Base-by-base conservation (phyloP, 2,797 vertebrate species). In the Geotrypetes seraphini region DNA sequence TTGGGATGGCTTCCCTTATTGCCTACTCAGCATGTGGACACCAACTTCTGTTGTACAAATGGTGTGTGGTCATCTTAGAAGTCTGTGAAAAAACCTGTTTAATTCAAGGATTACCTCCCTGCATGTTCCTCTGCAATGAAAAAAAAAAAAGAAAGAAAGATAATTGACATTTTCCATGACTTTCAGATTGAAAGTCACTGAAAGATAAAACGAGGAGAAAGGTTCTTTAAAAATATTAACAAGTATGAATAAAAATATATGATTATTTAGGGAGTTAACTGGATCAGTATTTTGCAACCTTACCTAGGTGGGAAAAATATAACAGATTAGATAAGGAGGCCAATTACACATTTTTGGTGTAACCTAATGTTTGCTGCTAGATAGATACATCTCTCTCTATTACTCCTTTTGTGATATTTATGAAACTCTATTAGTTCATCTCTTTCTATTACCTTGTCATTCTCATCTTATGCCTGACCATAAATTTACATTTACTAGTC, bases 51-150 rank as follows among this genome's bases (percentile, higher is more conserved):
- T 86, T 86, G 86, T 86, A 82, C 85, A 83, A 79, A 88, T 87
- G 85, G 85, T 87, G 88, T 86, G 91, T 89, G 91, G 91, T 92
- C 92, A 94, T 91, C 90, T 87, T 80, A 63, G 81, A 86, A 83
- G 79, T 79, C 89, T 68, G 69, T 60, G 71, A 37, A 63, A 76
- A 90, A 89, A 87, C 77, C 87, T 91, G 86, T 91, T 96, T 92
- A 97, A 98, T 97, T 97, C 92, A 96, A 87, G 91, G 96, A 97
- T 97, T 97, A 96, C 91, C 90, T 91, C 88, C 87, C 86, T 90
- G 90, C 84, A 81, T 89, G 90, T 87, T 90, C 92, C 87, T 86
- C 79, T 75, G 78, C 80, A 85, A 82, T 75, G 77, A 85, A 84
- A 92, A 92, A 33, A 21, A n/a, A n/a, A n/a, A n/a, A n/a, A n/a